These are phyloP conservation scores for Ptychobarbus kaznakovi DNA, from an alignment of 2,797 vertebrate genomes.

Conservation along the genomic window DNA sequence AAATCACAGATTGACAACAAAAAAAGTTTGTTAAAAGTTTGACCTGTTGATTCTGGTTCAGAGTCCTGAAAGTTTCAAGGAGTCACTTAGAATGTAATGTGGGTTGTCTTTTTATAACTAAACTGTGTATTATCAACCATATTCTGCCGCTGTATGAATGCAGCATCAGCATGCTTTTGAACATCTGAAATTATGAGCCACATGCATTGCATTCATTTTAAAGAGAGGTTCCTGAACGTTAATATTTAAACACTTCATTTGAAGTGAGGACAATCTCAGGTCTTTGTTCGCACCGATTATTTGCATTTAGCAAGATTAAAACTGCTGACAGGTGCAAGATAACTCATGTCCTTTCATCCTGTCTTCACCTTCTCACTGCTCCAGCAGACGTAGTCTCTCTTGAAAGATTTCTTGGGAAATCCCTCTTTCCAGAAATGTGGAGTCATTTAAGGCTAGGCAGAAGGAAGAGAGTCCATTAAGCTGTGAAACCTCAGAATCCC, in stretches of 20 bases:
- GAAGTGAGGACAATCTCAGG: background rate
- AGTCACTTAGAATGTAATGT: background rate
- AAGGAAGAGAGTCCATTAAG: constrained; percentile 60
- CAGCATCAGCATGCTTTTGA: constrained; percentile 5
- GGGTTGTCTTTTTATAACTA: background rate
- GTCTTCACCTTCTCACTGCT: constrained; percentile 2
- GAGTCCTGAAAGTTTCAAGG: background rate
- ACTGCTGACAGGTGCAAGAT: constrained; percentile 2
- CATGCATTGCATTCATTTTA: background rate
- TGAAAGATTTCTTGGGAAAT: constrained; percentile 61
- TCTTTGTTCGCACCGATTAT: background rate
- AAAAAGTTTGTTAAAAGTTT: background rate
- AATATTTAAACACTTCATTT: background rate
- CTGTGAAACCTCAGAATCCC: constrained; percentile 60
- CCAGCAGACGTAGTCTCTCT: constrained; percentile 20
- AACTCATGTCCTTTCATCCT: background rate
- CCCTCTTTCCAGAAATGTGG: constrained; percentile 56
- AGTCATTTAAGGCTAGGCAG: constrained; percentile 59
- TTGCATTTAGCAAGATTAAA: constrained; percentile 9
- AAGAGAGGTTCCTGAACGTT: background rate
- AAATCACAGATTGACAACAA: background rate
- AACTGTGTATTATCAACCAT: background rate
- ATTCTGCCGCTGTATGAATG: background rate
- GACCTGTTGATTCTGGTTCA: background rate
- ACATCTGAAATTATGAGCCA: constrained; percentile 2